Conservation (phyloP, 2,797 vertebrate species). For the Sarcoramphus papa region DNA sequence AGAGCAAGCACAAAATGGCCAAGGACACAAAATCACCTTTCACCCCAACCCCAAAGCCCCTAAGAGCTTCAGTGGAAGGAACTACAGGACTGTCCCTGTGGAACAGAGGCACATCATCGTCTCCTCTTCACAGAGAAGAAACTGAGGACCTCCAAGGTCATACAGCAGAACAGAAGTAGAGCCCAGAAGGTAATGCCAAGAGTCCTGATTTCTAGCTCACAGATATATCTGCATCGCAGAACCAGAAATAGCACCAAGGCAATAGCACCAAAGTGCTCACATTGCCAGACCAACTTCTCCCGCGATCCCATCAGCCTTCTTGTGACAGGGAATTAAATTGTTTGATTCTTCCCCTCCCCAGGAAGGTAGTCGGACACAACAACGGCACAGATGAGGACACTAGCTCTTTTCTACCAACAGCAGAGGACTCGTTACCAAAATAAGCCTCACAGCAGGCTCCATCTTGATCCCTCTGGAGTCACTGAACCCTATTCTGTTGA, state of each 20-base stretch:
- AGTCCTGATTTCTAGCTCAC: neutral
- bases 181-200: neutral
- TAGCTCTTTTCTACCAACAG: neutral
- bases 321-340: neutral
- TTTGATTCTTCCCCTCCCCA: neutral
- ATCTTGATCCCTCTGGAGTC: conserved; percentile 40
- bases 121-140: neutral
- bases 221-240: neutral
- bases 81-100: neutral
- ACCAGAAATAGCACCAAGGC: conserved; percentile 10
- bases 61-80: neutral
- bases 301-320: neutral
- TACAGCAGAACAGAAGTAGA: neutral
- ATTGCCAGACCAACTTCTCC: neutral
- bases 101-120: neutral
- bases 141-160: neutral
- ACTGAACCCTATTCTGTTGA: conserved; percentile 58
- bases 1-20: neutral
- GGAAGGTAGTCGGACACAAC: neutral
- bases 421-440: conserved; percentile 36
- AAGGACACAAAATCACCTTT: neutral
- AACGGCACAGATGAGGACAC: neutral
- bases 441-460: conserved; percentile 32
- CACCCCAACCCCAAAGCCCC: neutral
- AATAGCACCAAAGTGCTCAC: neutral